Evolutionary conservation across 2,113 vertebrate genomes (phyloP).

Genomic region (Halichoeres trimaculatus): DNA sequence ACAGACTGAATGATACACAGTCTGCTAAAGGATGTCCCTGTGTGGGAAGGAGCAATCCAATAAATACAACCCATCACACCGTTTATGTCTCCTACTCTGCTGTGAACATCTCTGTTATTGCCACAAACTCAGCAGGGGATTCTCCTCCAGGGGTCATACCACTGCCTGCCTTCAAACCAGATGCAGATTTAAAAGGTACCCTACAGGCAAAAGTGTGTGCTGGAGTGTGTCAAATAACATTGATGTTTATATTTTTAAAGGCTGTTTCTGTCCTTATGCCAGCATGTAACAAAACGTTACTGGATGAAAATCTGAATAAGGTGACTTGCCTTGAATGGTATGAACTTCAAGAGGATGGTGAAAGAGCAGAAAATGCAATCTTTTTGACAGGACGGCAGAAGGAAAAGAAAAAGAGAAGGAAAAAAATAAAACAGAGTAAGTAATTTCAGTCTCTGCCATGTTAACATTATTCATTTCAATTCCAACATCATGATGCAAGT

Average conservation of each 20-base stretch:
- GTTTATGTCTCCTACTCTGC: slow-evolving; percentile 54
- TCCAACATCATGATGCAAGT: too few species aligned
- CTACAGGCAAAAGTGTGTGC: background rate
- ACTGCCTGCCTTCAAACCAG: slow-evolving; percentile 17
- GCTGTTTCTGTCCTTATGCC: background rate
- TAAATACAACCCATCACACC: background rate
- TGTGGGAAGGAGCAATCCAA: background rate
- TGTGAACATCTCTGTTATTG: slow-evolving; percentile 58
- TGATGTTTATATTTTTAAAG: background rate
- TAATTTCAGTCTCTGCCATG: background rate
- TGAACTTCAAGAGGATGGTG: slow-evolving; percentile 54
- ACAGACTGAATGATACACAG: slow-evolving; percentile 34
- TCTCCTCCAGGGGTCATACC: slow-evolving; percentile 50
- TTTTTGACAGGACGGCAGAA: background rate
- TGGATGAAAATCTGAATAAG: background rate
- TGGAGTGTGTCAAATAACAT: background rate
- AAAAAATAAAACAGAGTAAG: slow-evolving; percentile 41
- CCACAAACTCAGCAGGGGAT: slow-evolving; percentile 57
- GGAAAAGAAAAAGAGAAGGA: background rate
- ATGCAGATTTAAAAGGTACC: slow-evolving; percentile 62
- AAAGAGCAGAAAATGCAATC: slow-evolving; percentile 27
- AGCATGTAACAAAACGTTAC: slow-evolving; percentile 63
- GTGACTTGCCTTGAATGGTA: slow-evolving; percentile 72
- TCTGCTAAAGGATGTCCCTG: slow-evolving; percentile 48
- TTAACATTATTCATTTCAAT: too few species aligned